phyloP scores from a whole-genome alignment of 2,888 invertebrate species.

The Lithophane semibrunnea region DNA sequence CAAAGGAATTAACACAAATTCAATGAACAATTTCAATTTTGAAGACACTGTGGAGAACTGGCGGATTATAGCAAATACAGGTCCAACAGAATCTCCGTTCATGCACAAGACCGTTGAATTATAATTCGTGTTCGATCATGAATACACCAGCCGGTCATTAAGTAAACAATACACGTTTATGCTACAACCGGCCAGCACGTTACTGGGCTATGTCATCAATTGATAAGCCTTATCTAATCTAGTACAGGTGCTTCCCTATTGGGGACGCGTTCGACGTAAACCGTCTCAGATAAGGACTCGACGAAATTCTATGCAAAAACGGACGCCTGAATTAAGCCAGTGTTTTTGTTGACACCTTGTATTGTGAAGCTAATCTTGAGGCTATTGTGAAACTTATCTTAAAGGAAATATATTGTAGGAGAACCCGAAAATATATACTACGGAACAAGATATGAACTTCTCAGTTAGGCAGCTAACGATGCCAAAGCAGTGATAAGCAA shows the following conservation, averaged over 20 bases:
- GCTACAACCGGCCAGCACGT: constrained; percentile 66
- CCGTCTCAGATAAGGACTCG: constrained; percentile 56
- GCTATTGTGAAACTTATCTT: constrained; percentile 39
- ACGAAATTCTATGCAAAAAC: constrained; percentile 58
- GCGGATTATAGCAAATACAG: neutral
- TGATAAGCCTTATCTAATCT: constrained; percentile 81
- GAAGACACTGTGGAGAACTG: neutral
- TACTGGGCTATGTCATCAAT: constrained; percentile 79
- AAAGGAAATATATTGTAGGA: constrained; percentile 24
- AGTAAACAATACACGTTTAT: constrained; percentile 62
- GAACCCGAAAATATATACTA: constrained; percentile 1
- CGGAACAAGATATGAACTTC: constrained; percentile 29
- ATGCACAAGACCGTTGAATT: constrained; percentile 43
- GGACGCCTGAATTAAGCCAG: constrained; percentile 37
- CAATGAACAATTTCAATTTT: neutral
- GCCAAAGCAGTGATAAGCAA: constrained; percentile 3
- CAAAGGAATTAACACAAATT: constrained; percentile 3
- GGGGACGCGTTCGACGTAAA: constrained; percentile 67
- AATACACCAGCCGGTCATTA: constrained; percentile 53
- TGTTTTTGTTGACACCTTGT: constrained; percentile 58
- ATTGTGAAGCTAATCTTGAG: constrained; percentile 39
- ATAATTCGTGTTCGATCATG: constrained; percentile 51
- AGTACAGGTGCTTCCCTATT: constrained; percentile 77
- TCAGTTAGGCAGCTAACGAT: constrained; percentile 21
- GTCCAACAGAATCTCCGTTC: constrained; percentile 24